Evolutionary conservation across 2,888 invertebrate species (phyloP).

Genomic region (Cyaniris semiargus): DNA sequence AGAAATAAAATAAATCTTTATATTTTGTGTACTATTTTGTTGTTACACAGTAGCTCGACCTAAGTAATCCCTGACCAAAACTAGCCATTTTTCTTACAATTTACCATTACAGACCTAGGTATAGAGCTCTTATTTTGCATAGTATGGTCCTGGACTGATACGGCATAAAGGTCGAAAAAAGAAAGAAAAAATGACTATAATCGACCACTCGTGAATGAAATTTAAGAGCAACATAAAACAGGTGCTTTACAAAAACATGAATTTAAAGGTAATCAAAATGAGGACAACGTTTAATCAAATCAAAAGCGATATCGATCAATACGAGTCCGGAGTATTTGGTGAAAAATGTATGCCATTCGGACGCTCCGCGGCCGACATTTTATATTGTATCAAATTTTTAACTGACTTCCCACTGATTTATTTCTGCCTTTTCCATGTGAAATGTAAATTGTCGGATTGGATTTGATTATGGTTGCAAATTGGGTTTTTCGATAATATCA

Average conservation of each 20-base stretch:
- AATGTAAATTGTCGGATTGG: conserved; percentile 23
- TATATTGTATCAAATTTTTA: conserved; percentile 44
- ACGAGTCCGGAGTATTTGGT: conserved; percentile 39
- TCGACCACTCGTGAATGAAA: not conserved
- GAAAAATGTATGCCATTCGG: conserved; percentile 39
- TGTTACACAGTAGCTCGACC: not conserved
- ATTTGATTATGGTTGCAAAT: conserved; percentile 33
- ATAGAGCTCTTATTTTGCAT: no score
- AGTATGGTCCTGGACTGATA: not conserved
- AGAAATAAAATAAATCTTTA: not conserved
- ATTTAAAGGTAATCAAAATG: conserved; percentile 29
- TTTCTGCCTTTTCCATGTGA: conserved; percentile 39
- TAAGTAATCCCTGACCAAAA: no score
- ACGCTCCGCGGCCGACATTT: conserved; percentile 37
- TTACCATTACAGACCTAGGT: no score
- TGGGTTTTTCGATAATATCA: conserved; percentile 20
- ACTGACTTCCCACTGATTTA: conserved; percentile 53
- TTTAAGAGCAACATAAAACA: not conserved
- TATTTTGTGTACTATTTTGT: not conserved
- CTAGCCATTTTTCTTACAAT: no score
- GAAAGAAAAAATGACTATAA: not conserved
- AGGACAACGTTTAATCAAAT: conserved; percentile 41
- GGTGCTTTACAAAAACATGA: conserved; percentile 3
- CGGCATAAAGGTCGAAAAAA: no score
- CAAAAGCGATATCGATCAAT: conserved; percentile 44